phyloP scores from a whole-genome alignment of 2,797 vertebrate species.

The Holocentrus rufus region DNA sequence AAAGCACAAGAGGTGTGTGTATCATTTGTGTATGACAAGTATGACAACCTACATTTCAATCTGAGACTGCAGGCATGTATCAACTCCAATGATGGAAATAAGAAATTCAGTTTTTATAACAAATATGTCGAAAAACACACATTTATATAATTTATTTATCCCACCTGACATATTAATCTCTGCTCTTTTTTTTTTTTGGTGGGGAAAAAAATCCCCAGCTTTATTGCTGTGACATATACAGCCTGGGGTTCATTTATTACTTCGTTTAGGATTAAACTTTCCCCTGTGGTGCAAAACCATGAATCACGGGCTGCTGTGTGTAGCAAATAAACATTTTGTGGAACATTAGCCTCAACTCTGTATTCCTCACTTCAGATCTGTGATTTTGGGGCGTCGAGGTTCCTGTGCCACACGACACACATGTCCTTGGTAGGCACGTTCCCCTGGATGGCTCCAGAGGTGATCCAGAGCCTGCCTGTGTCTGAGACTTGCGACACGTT shows the following conservation, averaged over 20 bases:
- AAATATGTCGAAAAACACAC: no score
- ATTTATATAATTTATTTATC: neutral
- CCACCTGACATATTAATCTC: neutral
- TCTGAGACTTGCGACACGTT: slow-evolving; percentile 98
- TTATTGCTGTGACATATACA: neutral
- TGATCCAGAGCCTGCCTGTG: slow-evolving; percentile 97
- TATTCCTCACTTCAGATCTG: slow-evolving; percentile 87
- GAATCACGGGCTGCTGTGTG: no score
- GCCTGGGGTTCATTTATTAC: neutral
- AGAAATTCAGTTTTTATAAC: neutral
- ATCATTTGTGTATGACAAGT: neutral
- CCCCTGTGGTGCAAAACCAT: no score
- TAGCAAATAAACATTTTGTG: neutral
- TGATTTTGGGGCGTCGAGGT: slow-evolving; percentile 97
- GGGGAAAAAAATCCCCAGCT: neutral
- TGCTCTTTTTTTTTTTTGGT: neutral
- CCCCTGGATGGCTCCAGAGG: slow-evolving; percentile 99
- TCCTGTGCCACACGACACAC: slow-evolving; percentile 96
- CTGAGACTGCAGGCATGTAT: neutral
- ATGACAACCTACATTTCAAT: neutral
- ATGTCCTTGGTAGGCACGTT: slow-evolving; percentile 99
- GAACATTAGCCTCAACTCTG: neutral
- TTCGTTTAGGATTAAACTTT: neutral
- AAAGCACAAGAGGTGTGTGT: neutral
- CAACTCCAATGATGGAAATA: neutral